Evolutionary conservation across 2,113 vertebrate species (phyloP).

Genomic region (Pedionomus torquatus): DNA sequence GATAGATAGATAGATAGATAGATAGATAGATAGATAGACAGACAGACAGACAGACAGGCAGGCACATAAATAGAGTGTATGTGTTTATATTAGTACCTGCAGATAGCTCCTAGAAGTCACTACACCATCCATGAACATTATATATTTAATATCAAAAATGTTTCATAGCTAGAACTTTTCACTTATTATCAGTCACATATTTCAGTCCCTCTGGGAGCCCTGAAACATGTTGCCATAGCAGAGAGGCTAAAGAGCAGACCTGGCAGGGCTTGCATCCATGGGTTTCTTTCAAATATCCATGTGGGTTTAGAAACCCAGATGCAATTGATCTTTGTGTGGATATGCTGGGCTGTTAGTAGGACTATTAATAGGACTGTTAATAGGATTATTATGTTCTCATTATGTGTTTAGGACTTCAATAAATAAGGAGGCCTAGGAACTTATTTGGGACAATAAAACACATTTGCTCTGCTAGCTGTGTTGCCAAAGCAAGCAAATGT

Average conservation of each 20-base stretch:
- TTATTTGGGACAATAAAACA: background rate
- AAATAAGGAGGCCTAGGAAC: background rate
- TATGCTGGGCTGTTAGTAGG: background rate
- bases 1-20: background rate
- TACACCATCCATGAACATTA: background rate
- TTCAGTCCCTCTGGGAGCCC: background rate
- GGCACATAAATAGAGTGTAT: background rate
- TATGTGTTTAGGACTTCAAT: background rate
- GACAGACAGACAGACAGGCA: no score
- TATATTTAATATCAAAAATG: background rate
- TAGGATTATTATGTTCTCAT: background rate
- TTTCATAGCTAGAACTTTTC: background rate
- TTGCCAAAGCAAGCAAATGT: background rate
- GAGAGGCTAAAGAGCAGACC: background rate
- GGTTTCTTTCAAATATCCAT: background rate
- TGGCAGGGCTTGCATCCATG: accelerated
- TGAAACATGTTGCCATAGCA: background rate
- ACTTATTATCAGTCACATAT: background rate
- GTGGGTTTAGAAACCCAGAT: background rate
- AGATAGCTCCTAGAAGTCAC: background rate
- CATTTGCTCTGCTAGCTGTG: background rate
- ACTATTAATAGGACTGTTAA: background rate
- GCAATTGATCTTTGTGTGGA: background rate
- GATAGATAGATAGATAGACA: no score
- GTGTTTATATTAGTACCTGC: background rate